A percentile compares a stretch with the other conserved stretches of the same genome.
phyloP scores from a whole-genome alignment of 2,113 vertebrate genomes.

The Onychorhynchus coronatus region DNA sequence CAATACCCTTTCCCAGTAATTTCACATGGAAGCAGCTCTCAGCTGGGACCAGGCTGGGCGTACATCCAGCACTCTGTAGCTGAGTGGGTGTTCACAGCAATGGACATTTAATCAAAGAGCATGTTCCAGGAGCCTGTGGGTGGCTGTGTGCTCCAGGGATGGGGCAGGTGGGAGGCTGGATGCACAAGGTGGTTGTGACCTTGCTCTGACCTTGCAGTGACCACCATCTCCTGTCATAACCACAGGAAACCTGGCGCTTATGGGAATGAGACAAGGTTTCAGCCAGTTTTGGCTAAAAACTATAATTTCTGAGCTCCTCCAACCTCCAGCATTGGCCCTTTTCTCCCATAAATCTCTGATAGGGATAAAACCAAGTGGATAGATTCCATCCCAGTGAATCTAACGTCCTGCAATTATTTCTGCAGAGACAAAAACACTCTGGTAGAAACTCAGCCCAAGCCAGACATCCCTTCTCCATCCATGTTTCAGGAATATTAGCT shows the following conservation, averaged over 20 bases:
- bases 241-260: background rate
- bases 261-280: no score
- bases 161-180: background rate
- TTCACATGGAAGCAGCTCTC: background rate
- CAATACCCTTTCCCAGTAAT: background rate
- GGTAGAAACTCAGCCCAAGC: background rate
- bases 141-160: background rate
- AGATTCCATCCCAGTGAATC: background rate
- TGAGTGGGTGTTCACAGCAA: background rate
- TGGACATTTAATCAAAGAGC: background rate
- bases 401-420: background rate
- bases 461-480: background rate
- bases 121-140: background rate
- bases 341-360: rapidly evolving
- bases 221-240: background rate
- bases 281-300: no score
- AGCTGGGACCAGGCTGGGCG: background rate
- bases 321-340: background rate
- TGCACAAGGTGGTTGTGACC: background rate
- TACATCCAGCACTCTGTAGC: background rate
- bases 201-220: background rate
- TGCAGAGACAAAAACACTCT: background rate
- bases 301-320: background rate
- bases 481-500: background rate
- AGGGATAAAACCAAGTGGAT: background rate